Conservation (phyloP, 2,797 vertebrate species). For the Alectoris magna region DNA sequence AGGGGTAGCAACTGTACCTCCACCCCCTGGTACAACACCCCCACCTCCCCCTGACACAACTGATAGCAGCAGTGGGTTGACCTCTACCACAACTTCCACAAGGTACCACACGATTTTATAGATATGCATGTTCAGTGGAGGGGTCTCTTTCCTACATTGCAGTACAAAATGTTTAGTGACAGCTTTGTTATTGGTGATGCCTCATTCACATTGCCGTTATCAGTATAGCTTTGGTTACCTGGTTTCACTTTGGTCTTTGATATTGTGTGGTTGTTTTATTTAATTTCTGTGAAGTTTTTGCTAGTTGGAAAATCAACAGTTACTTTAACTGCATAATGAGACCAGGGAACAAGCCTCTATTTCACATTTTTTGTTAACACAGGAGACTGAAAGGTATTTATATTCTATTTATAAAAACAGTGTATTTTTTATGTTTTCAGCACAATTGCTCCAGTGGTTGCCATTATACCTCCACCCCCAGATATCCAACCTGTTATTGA, state of each 20-base stretch:
- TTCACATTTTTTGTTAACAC: not conserved
- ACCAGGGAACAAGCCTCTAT: not conserved
- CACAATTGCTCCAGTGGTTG: slow-evolving; percentile 82
- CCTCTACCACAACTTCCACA: slow-evolving; percentile 56
- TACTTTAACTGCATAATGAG: not conserved
- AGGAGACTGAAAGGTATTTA: not conserved
- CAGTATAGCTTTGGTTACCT: not conserved
- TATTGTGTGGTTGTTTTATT: not conserved
- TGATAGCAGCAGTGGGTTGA: slow-evolving; percentile 68
- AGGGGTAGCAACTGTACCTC: slow-evolving; percentile 74
- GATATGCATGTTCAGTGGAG: rapidly evolving
- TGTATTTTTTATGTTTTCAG: slow-evolving; percentile 64
- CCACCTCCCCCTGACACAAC: slow-evolving; percentile 77
- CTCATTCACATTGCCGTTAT: rapidly evolving
- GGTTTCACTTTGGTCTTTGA: not conserved
- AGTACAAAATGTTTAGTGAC: not conserved
- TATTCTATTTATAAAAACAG: not conserved
- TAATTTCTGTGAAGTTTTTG: not conserved
- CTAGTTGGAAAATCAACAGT: not conserved
- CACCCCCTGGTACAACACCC: slow-evolving; percentile 83
- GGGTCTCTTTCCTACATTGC: not conserved
- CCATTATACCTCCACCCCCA: slow-evolving; percentile 95
- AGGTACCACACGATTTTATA: slow-evolving; percentile 41
- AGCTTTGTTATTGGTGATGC: not conserved
- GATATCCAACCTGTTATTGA: slow-evolving; percentile 98